phyloP scores from a whole-genome alignment of 2,888 invertebrate genomes.

The Entomobrya multifasciata region DNA sequence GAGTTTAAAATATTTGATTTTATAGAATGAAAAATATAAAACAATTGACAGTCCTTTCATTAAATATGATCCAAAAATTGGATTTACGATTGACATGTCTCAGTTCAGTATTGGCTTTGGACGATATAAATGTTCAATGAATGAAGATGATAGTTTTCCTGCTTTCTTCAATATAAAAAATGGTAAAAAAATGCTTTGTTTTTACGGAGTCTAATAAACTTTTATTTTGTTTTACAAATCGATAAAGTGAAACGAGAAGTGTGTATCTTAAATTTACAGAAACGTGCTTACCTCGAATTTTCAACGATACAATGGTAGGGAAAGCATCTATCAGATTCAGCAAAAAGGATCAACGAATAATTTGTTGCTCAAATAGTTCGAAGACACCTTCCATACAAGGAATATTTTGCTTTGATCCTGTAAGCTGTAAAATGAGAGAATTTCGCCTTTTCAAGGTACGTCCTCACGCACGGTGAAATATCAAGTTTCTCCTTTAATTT shows the following conservation, averaged over 20 bases:
- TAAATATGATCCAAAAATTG: slow-evolving; percentile 74
- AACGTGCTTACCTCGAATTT: slow-evolving; percentile 33
- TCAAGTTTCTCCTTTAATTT: too few species aligned
- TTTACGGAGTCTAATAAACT: too few species aligned
- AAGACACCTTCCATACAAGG: slow-evolving; percentile 75
- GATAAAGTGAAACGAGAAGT: too few species aligned
- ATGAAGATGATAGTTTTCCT: slow-evolving; percentile 71
- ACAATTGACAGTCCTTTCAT: slow-evolving; percentile 69
- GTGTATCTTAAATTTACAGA: too few species aligned
- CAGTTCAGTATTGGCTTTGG: slow-evolving; percentile 74
- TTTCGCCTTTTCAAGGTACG: slow-evolving; percentile 70
- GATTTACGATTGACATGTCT: slow-evolving; percentile 73
- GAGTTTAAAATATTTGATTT: too few species aligned
- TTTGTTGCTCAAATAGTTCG: slow-evolving; percentile 77
- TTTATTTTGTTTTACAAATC: too few species aligned
- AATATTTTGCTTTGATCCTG: slow-evolving; percentile 77
- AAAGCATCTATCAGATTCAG: slow-evolving; percentile 76
- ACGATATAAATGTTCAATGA: slow-evolving; percentile 76
- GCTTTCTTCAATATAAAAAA: slow-evolving; percentile 70
- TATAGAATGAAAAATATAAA: slow-evolving; percentile 67
- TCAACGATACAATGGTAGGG: slow-evolving; percentile 72
- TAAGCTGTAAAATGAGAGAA: slow-evolving; percentile 76
- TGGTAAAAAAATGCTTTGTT: slow-evolving; percentile 53
- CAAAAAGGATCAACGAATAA: slow-evolving; percentile 70
- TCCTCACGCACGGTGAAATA: too few species aligned